Conservation (phyloP, 2,888 invertebrate genomes). For the Lordiphosa andalusiaca region DNA sequence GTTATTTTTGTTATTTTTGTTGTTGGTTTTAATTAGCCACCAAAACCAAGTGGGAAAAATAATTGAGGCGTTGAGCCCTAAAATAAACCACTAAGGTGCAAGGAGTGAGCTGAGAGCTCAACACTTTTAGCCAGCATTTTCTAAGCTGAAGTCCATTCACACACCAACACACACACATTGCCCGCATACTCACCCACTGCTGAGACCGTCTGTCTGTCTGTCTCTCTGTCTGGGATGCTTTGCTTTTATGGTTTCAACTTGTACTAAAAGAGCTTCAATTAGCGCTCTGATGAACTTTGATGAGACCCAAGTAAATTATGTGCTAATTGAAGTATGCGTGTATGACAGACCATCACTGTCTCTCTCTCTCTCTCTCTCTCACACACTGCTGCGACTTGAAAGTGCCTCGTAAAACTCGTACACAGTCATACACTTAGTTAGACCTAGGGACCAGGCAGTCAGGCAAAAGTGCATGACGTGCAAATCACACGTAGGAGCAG, state of each 20-base stretch:
- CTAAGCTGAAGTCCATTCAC: neutral
- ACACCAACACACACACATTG: conserved; percentile 8
- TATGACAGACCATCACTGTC: conserved; percentile 16
- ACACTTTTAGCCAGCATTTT: conserved; percentile 31
- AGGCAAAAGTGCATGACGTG: conserved; percentile 1
- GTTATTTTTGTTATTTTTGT: conserved; percentile 27
- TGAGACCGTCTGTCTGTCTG: conserved; percentile 2
- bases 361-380: conserved; percentile 17
- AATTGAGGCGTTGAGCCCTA: conserved; percentile 37
- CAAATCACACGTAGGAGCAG: conserved; percentile 48
- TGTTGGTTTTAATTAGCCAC: conserved; percentile 62
- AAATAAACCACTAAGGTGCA: conserved; percentile 37
- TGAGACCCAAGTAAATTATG: conserved; percentile 65
- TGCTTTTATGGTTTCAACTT: conserved; percentile 14
- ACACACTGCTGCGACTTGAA: conserved; percentile 11
- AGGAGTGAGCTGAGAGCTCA: conserved; percentile 35
- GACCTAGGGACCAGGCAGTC: conserved; percentile 1
- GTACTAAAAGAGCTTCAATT: conserved; percentile 65
- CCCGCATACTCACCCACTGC: conserved; percentile 9
- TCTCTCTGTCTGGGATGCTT: conserved; percentile 5
- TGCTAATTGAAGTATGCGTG: conserved; percentile 64
- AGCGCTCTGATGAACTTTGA: conserved; percentile 66
- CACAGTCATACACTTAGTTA: conserved; percentile 4
- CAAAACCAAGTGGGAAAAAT: conserved; percentile 24
- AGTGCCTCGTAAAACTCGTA: conserved; percentile 34